Evolutionary conservation across 2,113 vertebrate genomes (phyloP), one percentile per base, ranked within the genome.

Genomic region (Dunckerocampus dactyliophorus): DNA sequence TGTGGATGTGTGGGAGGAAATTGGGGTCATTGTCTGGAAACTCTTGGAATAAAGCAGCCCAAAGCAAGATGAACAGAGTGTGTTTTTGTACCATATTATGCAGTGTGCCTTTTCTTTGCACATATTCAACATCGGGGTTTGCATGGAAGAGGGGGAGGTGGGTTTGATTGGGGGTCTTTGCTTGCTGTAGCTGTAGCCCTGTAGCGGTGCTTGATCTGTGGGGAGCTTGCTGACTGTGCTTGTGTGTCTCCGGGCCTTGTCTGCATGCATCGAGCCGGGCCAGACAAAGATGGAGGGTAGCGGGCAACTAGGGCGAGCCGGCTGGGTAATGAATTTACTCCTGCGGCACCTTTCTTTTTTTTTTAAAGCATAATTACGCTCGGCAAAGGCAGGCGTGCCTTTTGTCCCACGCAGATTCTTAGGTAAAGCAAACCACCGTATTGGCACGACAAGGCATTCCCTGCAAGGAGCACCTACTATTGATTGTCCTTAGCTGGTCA

Each of bases 271-370:
- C 39, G 75, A 80, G 69, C 69, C 58, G 60, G 62, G 71, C 71
- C 67, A 79, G 71, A 70, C 68, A 46, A 59, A 83, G 76, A 74
- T 3, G 19, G 56, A 75, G 67, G 31, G 67, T 61, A 49, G 72
- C 17, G 67, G 69, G 74, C 61, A 79, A 72, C 73, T 65, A 58
- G 66, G 80, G 76, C 73, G 77, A 31, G 75, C 73, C 79, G 79
- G 78, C 81, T 83, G 71, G 71, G 79, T 90, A 88, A 90, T 88
- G 82, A 86, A 89, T 87, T 80, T 76, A 69, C 82, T 87, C 90
- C 88, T 87, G 83, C 84, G 81, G 90, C 88, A 83, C 77, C 52
- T 86, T 74, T 85, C n/a, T 79, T 43, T 43, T 42, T 42, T 39
- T 9, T 9, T 9, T 81, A 86, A 80, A 82, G 80, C 76, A 81